These are phyloP conservation scores for Enhydra lutris DNA, from an alignment of 2,113 vertebrate species.

Conservation along the genomic window DNA sequence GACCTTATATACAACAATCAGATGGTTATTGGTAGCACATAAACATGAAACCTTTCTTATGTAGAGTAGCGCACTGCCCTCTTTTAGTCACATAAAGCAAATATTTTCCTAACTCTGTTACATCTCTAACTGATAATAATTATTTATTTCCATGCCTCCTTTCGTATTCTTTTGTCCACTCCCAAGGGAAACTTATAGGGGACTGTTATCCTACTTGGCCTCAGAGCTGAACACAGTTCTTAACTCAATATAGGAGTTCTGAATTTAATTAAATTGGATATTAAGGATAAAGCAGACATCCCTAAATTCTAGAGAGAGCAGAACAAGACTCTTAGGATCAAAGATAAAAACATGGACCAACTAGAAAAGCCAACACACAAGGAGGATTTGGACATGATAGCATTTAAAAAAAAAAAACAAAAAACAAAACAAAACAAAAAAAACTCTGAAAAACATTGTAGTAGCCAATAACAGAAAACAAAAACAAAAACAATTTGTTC, in stretches of 20 bases:
- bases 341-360: background rate
- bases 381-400: background rate
- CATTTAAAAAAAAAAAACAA: background rate
- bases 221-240: background rate
- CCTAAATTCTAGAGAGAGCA: background rate
- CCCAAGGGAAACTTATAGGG: background rate
- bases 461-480: background rate
- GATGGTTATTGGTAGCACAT: background rate
- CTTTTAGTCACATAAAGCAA: background rate
- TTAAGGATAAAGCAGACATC: no score
- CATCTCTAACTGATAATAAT: no score
- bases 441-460: no score
- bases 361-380: background rate
- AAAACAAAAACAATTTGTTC: background rate
- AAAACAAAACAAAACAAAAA: no score
- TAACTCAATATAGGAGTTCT: background rate
- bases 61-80: fast-evolving
- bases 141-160: background rate
- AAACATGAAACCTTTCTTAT: background rate
- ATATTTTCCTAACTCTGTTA: background rate
- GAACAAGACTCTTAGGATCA: background rate
- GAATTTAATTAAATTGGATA: no score
- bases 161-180: background rate
- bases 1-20: background rate
- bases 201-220: background rate